A percentile compares a stretch with the other conserved stretches of the same genome.
These are phyloP conservation scores for Noctuana brunneofusca DNA, from an alignment of 2,888 invertebrate genomes.

Conservation along the genomic window DNA sequence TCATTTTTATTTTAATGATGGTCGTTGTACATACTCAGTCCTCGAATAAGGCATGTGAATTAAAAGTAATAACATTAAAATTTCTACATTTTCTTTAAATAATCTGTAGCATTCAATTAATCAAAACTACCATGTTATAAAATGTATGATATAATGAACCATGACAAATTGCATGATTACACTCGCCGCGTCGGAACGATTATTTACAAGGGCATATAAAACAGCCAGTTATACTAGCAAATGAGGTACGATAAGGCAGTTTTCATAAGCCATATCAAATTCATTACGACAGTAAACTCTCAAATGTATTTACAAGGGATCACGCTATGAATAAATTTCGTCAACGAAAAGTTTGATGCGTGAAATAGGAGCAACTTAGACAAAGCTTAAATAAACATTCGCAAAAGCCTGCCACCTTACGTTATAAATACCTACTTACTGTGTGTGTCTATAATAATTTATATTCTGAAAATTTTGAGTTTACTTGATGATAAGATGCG, in stretches of 20 bases:
- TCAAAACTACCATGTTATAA: conserved; percentile 17
- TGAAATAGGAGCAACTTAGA: conserved; percentile 73
- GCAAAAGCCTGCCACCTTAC: conserved; percentile 21
- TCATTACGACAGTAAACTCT: conserved; percentile 81
- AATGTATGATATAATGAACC: conserved; percentile 19
- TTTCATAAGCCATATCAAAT: conserved; percentile 79
- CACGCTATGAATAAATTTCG: conserved; percentile 81
- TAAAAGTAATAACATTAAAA: too few relatives aligned
- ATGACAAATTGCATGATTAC: conserved; percentile 24
- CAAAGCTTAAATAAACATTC: conserved; percentile 53
- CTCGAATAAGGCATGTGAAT: too few relatives aligned
- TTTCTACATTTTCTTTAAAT: not conserved
- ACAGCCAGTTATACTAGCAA: conserved; percentile 40
- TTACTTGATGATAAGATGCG: too few relatives aligned
- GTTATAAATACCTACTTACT: not conserved
- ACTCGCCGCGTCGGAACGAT: conserved; percentile 16
- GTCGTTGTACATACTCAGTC: too few relatives aligned
- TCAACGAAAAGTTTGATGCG: conserved; percentile 77
- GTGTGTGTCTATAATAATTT: too few relatives aligned
- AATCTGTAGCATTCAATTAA: not conserved
- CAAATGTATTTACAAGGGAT: conserved; percentile 81
- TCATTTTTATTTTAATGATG: not conserved
- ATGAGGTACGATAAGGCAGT: conserved; percentile 58
- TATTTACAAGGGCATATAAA: conserved; percentile 19
- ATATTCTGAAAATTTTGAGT: too few relatives aligned